Conservation (phyloP, 1,140 invertebrate genomes). For the Leptinotarsa texana region DNA sequence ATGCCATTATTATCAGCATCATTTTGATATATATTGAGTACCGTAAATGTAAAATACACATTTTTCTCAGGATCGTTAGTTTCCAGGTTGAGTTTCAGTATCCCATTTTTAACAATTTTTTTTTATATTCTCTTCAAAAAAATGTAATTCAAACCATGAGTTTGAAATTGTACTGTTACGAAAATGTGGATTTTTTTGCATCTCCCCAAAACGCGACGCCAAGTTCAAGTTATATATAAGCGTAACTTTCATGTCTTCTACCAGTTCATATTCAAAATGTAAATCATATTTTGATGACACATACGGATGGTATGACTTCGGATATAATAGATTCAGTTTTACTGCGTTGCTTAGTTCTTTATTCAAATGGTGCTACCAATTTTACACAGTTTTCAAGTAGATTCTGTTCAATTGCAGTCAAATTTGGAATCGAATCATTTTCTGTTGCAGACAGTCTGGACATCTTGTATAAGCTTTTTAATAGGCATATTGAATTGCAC, state of each 20-base stretch:
- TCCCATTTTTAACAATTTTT: not conserved
- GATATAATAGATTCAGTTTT: slow-evolving; percentile 16
- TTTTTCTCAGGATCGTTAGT: not conserved
- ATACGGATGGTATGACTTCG: not conserved
- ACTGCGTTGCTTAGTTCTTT: slow-evolving; percentile 5
- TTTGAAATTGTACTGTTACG: not conserved
- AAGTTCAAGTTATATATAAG: slow-evolving; percentile 4
- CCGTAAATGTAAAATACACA: not conserved
- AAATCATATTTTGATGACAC: not conserved
- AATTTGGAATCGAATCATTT: slow-evolving; percentile 22
- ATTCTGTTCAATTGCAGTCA: slow-evolving; percentile 22
- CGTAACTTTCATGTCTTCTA: not conserved
- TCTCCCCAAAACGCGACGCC: not conserved
- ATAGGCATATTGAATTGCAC: slow-evolving; percentile 9
- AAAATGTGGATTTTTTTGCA: slow-evolving; percentile 6
- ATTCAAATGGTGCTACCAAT: slow-evolving; percentile 11
- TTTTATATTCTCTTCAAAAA: not conserved
- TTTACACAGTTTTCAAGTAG: slow-evolving; percentile 9
- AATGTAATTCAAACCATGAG: not conserved
- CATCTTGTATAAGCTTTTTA: slow-evolving; percentile 21
- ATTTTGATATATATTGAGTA: slow-evolving; percentile 4
- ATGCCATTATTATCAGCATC: not conserved
- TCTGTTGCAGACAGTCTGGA: slow-evolving; percentile 20
- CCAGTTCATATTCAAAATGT: not conserved
- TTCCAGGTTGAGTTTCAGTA: not conserved